phyloP scores from a whole-genome alignment of 2,888 invertebrate genomes.

The Lathronympha strigana region DNA sequence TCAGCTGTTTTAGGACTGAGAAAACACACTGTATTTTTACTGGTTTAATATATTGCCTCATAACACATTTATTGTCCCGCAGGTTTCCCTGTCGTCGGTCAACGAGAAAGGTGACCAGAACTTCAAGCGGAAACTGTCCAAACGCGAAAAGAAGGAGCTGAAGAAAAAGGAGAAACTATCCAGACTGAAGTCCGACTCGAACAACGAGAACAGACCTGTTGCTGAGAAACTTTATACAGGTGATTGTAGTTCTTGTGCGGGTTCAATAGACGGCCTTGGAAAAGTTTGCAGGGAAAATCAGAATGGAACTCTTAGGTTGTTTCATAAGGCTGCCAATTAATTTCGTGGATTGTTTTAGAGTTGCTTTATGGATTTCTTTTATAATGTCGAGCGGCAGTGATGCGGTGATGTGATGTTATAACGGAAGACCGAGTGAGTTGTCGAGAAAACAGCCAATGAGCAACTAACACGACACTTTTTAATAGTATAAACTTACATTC shows the following conservation, averaged over 20 bases:
- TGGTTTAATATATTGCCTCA: not conserved
- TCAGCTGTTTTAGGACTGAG: too few relatives aligned
- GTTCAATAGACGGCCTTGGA: conserved; percentile 1
- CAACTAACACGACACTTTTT: too few relatives aligned
- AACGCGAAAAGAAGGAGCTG: conserved; percentile 98
- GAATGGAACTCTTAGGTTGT: not conserved
- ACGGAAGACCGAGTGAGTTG: too few relatives aligned
- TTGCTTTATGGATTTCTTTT: too few relatives aligned
- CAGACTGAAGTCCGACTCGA: conserved; percentile 88
- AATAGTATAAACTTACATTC: too few relatives aligned
- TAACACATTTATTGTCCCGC: conserved; percentile 35
- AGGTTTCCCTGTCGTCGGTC: conserved; percentile 77
- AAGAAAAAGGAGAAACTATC: conserved; percentile 97
- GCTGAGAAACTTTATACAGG: conserved; percentile 97
- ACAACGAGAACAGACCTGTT: conserved; percentile 90
- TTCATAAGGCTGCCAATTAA: too few relatives aligned
- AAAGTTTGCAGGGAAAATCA: not conserved
- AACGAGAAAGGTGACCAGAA: conserved; percentile 91
- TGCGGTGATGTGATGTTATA: too few relatives aligned
- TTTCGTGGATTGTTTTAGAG: too few relatives aligned
- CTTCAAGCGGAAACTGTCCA: conserved; percentile 97
- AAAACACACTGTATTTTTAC: too few relatives aligned
- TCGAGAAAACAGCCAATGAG: too few relatives aligned
- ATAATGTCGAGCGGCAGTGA: too few relatives aligned
- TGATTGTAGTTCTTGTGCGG: conserved; percentile 56